Conservation (phyloP, 2,888 invertebrate species). For the Lapara coniferarum region DNA sequence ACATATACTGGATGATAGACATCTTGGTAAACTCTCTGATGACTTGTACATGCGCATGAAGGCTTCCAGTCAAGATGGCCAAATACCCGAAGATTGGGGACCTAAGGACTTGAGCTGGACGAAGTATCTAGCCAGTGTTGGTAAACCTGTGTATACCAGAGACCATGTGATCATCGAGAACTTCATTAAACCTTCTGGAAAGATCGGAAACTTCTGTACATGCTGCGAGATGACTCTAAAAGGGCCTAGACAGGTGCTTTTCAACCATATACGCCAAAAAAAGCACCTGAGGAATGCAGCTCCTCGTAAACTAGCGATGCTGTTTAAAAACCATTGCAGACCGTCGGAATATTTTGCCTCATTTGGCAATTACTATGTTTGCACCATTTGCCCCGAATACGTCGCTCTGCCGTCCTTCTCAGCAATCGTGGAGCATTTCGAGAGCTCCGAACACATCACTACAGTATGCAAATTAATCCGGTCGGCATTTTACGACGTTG, state of each 20-base stretch:
- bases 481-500: slow-evolving; percentile 60
- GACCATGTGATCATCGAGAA: slow-evolving; percentile 78
- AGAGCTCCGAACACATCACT: slow-evolving; percentile 65
- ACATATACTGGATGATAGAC: slow-evolving; percentile 74
- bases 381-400: slow-evolving; percentile 67
- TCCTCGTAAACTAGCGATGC: slow-evolving; percentile 64
- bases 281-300: slow-evolving; percentile 77
- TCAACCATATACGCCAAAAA: slow-evolving; percentile 78
- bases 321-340: slow-evolving; percentile 73
- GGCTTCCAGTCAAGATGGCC: slow-evolving; percentile 60
- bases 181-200: slow-evolving; percentile 74
- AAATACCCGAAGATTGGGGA: slow-evolving; percentile 76
- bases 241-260: slow-evolving; percentile 74
- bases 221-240: slow-evolving; percentile 78
- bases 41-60: slow-evolving; percentile 67
- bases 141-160: slow-evolving; percentile 67
- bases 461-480: slow-evolving; percentile 64
- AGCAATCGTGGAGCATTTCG: slow-evolving; percentile 73
- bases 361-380: slow-evolving; percentile 75
- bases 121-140: slow-evolving; percentile 73
- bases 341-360: slow-evolving; percentile 76
- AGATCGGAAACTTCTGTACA: slow-evolving; percentile 71
- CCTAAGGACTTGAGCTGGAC: slow-evolving; percentile 76
- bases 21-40: slow-evolving; percentile 70
- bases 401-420: slow-evolving; percentile 72